phyloP scores from a whole-genome alignment of 2,113 vertebrate species.

The Pelodiscus sinensis region DNA sequence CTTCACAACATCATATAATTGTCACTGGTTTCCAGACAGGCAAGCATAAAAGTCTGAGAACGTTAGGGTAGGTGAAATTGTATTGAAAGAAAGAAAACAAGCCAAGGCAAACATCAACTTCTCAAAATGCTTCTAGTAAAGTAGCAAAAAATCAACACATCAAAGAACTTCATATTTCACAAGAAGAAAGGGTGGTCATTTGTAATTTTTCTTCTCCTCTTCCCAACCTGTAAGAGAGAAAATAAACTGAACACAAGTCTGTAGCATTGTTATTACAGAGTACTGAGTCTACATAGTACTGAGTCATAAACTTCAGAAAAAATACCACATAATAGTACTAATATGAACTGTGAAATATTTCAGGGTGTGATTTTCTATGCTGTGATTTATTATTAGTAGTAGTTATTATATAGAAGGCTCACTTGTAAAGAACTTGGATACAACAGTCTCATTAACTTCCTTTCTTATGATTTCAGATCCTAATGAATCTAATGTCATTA shows the following conservation, averaged over 20 bases:
- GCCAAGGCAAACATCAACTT: neutral
- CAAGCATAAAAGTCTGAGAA: neutral
- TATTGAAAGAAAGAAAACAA: neutral
- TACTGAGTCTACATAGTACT: neutral
- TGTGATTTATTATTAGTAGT: slow-evolving; percentile 19
- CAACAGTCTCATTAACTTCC: slow-evolving; percentile 38
- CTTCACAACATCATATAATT: neutral
- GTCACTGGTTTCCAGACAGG: neutral
- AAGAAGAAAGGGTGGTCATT: neutral
- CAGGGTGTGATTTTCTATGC: neutral
- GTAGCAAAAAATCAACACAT: neutral
- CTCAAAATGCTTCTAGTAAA: slow-evolving; percentile 5
- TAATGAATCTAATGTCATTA: neutral
- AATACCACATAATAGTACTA: slow-evolving; percentile 15
- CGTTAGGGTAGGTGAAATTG: neutral
- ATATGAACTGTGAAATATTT: slow-evolving; percentile 15
- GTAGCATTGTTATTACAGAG: neutral
- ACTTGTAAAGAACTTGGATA: neutral
- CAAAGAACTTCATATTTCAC: neutral
- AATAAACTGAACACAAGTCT: neutral
- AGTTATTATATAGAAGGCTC: slow-evolving; percentile 11
- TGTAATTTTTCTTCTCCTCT: neutral
- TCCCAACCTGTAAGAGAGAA: neutral
- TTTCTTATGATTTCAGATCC: neutral
- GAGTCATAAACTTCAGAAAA: neutral